These are phyloP conservation scores for Sinelater perroti DNA, from an alignment of 2,888 invertebrate genomes.

Conservation along the genomic window DNA sequence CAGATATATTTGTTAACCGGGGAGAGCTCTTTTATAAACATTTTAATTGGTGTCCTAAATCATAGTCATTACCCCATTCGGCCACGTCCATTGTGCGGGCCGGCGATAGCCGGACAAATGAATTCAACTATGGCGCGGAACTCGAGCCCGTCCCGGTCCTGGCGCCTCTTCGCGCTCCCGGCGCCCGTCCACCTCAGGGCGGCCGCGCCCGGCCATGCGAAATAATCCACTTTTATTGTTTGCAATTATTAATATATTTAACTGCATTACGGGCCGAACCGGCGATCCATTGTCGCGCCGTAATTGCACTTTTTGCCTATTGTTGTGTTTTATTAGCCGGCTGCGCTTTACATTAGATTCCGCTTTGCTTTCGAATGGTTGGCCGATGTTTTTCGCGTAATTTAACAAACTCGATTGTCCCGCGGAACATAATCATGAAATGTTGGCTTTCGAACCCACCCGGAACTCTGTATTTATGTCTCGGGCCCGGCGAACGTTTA, in stretches of 20 bases:
- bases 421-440: constrained; percentile 36
- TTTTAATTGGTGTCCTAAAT: constrained; percentile 60
- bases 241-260: constrained; percentile 61
- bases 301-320: constrained; percentile 58
- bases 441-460: constrained; percentile 33
- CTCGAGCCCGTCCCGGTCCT: constrained; percentile 39
- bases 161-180: constrained; percentile 34
- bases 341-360: constrained; percentile 59
- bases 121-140: constrained; percentile 45
- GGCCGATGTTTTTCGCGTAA: constrained; percentile 56
- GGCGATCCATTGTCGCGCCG: constrained; percentile 56
- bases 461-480: constrained; percentile 24
- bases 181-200: constrained; percentile 40
- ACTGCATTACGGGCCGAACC: constrained; percentile 56
- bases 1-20: constrained; percentile 46
- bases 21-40: constrained; percentile 56
- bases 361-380: constrained; percentile 54
- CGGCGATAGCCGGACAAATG: constrained; percentile 49
- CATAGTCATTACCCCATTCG: constrained; percentile 55
- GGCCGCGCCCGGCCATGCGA: constrained; percentile 54
- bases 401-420: constrained; percentile 52
- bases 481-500: constrained; percentile 6
- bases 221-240: constrained; percentile 61
- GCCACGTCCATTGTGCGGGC: constrained; percentile 45
- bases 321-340: constrained; percentile 57